Percentiles rank a stretch among this genome's conserved stretches.
phyloP scores from a whole-genome alignment of 2,797 vertebrate genomes.

The Perdix hodgsoniae region DNA sequence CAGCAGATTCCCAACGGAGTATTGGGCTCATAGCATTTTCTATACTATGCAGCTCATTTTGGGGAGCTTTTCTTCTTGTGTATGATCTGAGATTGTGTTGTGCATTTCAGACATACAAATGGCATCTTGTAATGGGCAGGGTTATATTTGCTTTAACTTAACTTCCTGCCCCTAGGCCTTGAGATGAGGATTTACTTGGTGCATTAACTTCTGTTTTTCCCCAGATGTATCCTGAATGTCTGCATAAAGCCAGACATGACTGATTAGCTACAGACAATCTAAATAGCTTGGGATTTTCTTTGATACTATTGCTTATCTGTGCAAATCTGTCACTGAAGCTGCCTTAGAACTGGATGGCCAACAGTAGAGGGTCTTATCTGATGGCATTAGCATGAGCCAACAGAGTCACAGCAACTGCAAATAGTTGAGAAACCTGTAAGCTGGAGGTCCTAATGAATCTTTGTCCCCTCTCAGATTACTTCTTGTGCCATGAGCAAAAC shows the following conservation, averaged over 20 bases:
- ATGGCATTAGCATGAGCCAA: background rate
- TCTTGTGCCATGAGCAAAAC: rapidly evolving
- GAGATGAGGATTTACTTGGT: background rate
- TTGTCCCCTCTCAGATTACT: background rate
- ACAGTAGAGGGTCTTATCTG: background rate
- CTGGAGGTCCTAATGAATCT: background rate
- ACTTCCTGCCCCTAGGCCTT: background rate
- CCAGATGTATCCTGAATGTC: background rate
- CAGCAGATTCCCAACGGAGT: background rate
- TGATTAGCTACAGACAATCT: background rate
- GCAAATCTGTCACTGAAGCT: background rate
- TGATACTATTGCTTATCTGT: background rate
- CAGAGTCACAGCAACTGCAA: background rate
- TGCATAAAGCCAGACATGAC: rapidly evolving
- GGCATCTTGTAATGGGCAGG: background rate
- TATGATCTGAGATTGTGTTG: background rate
- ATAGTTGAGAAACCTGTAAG: background rate
- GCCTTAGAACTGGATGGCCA: background rate
- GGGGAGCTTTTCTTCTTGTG: background rate
- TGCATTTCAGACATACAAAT: background rate
- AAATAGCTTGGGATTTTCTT: background rate
- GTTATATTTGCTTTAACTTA: background rate
- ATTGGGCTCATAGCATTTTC: background rate
- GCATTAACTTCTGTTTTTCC: background rate
- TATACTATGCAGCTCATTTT: background rate